Base-by-base conservation (phyloP, 2,113 vertebrate species). In the Halichoerus grypus region DNA sequence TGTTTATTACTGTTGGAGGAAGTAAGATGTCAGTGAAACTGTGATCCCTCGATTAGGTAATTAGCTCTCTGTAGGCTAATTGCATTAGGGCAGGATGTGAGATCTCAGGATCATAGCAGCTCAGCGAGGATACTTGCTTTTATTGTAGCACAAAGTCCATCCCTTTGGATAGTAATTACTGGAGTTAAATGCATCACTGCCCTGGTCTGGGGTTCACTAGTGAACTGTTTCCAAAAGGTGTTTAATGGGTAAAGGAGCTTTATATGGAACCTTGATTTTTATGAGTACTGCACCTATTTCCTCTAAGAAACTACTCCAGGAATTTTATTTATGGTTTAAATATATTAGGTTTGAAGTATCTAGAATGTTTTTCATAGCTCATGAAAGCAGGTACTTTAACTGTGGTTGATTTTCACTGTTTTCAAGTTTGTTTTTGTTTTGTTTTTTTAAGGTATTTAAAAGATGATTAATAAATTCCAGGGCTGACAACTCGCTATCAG, bases 1-100 rank as follows among this genome's bases (percentile, higher is more conserved):
- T 98, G 98, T 99, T 99, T 99, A 99, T 98, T 98, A 98, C 99
- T 97, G 87, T 96, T 96, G 97, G 98, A 99, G 99, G 99, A 99
- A 99, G 99, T 98, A 79, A 98, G 99, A 98, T 98, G 98, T 99
- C 98, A 99, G 98, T 98, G 98, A 99, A 98, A 96, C 99, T 98
- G 98, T 98, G 98, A 98, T 97, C 98, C 97, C 97, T 98, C 97
- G 98, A 99, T 99, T 98, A 99, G 98, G 98, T 98, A 98, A 99
- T 99, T 99, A 99, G 98, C 98, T 98, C 98, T 99, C 98, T 98
- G 98, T 98, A 94, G 99, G 98, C 98, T 99, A 98, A 99, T 99
- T 99, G 99, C 98, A 97, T 99, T 98, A 98, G 98, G 98, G 97
- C 98, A 98, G 99, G 99, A 99, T 99, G 99, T 99, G 98, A 99